Evolutionary conservation across 2,888 invertebrate genomes (phyloP).

Genomic region (Trichopria drosophilae): DNA sequence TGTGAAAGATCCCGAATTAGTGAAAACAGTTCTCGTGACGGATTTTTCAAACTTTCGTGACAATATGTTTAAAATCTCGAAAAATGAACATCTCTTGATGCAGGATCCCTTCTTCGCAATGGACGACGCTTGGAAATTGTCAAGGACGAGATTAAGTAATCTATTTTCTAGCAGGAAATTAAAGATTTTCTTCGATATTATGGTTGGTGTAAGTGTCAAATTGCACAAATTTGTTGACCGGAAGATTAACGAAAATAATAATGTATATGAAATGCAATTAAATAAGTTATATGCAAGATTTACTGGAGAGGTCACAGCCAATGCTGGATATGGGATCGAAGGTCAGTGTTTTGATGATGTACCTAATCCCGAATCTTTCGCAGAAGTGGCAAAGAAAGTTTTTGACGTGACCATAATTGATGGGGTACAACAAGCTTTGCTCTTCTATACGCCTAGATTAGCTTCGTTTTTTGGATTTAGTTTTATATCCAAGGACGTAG

Average conservation of each 20-base stretch:
- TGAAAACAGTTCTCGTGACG: constrained; percentile 38
- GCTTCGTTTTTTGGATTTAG: constrained; percentile 22
- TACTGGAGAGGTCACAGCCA: constrained; percentile 35
- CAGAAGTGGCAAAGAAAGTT: constrained; percentile 17
- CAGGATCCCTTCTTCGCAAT: constrained; percentile 24
- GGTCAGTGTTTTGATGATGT: constrained; percentile 35
- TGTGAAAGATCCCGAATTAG: constrained; percentile 26
- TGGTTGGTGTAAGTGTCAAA: constrained; percentile 12
- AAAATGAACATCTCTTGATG: constrained; percentile 9
- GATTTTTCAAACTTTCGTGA: constrained; percentile 17
- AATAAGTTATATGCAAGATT: constrained; percentile 29
- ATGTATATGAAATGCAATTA: constrained; percentile 45
- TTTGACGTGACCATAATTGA: constrained; percentile 35
- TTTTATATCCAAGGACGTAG: constrained; percentile 30
- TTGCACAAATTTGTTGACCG: too few species aligned
- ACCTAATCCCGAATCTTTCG: constrained; percentile 18
- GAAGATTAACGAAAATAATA: not conserved
- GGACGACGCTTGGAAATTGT: constrained; percentile 15
- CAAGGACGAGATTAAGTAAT: not conserved
- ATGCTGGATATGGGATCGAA: constrained; percentile 36
- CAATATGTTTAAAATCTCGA: constrained; percentile 3
- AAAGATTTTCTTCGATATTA: constrained; percentile 9
- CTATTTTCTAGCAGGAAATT: constrained; percentile 25
- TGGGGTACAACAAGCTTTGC: constrained; percentile 3
- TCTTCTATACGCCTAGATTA: constrained; percentile 31